Evolutionary conservation across 2,113 vertebrate species (phyloP).

Genomic region (Aldabrachelys gigantea): DNA sequence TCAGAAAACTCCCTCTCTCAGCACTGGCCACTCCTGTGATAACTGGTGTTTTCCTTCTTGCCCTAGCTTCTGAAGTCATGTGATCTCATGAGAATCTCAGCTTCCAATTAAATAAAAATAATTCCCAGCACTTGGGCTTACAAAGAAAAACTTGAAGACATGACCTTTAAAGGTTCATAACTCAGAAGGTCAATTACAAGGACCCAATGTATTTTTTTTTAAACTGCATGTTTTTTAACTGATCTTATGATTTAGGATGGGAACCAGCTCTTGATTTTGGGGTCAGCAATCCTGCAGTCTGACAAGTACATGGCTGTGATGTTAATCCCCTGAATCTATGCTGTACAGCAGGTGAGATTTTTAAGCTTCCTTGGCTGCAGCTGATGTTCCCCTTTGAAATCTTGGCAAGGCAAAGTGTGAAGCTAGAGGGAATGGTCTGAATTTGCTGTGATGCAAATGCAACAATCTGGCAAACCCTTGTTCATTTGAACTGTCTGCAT

Average conservation of each 20-base stretch:
- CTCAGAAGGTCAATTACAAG: neutral
- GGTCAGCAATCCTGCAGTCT: neutral
- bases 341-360: too few species aligned
- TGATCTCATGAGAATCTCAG: neutral
- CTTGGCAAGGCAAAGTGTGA: neutral
- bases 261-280: neutral
- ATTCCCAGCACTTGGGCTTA: neutral
- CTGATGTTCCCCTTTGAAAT: neutral
- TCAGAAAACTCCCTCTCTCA: neutral
- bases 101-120: neutral
- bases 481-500: neutral
- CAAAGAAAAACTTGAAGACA: neutral
- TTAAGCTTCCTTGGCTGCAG: neutral
- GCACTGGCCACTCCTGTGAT: neutral
- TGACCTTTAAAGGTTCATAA: neutral
- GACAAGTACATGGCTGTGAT: neutral
- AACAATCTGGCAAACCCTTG: neutral
- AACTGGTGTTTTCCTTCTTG: neutral
- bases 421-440: neutral
- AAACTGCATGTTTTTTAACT: neutral
- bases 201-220: neutral
- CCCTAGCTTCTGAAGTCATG: neutral
- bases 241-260: slow-evolving; percentile 14
- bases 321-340: neutral
- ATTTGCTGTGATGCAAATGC: slow-evolving; percentile 3